Conservation (phyloP, 2,113 vertebrate genomes). For the Neoarius graeffei region DNA sequence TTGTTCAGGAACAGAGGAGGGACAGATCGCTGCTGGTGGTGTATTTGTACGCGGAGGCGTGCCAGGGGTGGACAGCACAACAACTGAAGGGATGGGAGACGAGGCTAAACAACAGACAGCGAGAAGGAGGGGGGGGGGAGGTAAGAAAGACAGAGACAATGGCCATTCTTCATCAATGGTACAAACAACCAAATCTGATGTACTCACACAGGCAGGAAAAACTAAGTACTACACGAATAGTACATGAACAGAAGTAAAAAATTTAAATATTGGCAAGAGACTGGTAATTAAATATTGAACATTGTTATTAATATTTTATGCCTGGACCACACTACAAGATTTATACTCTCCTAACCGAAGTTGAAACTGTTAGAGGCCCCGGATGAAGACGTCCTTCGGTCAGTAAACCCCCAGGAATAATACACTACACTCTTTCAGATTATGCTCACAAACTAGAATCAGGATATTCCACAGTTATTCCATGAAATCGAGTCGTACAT, state of each 20-base stretch:
- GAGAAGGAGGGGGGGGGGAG: background rate
- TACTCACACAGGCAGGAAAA: too few relatives aligned
- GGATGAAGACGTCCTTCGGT: background rate
- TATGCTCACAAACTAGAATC: background rate
- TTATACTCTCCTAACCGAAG: background rate
- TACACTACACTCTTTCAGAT: background rate
- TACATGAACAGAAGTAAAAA: background rate
- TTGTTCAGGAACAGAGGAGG: conserved; percentile 44
- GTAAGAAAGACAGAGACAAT: background rate
- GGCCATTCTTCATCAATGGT: background rate
- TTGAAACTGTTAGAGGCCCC: background rate
- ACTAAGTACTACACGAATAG: too few relatives aligned
- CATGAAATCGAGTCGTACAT: too few relatives aligned
- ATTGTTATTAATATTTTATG: background rate
- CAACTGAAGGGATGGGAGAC: conserved; percentile 56
- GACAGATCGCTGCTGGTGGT: conserved; percentile 37
- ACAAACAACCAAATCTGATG: background rate
- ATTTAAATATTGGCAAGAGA: background rate
- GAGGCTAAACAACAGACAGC: conserved; percentile 40
- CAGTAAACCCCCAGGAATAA: background rate
- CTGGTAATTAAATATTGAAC: background rate
- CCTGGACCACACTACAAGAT: background rate
- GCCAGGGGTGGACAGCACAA: conserved; percentile 51
- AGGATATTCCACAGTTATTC: too few relatives aligned
- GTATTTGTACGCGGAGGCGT: conserved; percentile 49